Conservation (phyloP, 2,888 invertebrate genomes). For the Drosophila anomelani region DNA sequence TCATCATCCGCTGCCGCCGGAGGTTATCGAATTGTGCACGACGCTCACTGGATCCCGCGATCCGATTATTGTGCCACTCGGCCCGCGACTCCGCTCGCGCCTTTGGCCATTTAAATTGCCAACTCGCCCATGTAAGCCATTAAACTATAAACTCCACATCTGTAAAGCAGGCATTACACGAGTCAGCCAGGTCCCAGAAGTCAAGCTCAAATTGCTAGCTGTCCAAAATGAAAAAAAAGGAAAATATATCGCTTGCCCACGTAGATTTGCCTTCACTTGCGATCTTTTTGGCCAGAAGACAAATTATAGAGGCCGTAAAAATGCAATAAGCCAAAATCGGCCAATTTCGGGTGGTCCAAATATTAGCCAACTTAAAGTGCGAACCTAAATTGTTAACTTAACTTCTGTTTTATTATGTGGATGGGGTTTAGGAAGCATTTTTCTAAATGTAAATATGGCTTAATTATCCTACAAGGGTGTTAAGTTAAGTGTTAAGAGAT, state of each 20-base stretch:
- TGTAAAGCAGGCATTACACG: slow-evolving; percentile 40
- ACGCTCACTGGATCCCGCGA: slow-evolving; percentile 14
- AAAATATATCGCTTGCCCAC: slow-evolving; percentile 14
- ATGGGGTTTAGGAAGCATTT: background rate
- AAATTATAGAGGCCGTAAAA: slow-evolving; percentile 66
- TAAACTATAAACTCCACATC: slow-evolving; percentile 48
- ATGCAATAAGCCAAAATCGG: slow-evolving; percentile 45
- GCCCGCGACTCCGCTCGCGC: slow-evolving; percentile 17
- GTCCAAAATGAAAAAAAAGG: slow-evolving; percentile 18
- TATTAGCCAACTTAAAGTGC: slow-evolving; percentile 68
- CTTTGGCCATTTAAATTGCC: slow-evolving; percentile 61
- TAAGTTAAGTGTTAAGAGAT: background rate
- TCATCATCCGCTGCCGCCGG: slow-evolving; percentile 46
- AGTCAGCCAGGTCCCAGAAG: slow-evolving; percentile 32
- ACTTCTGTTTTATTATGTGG: slow-evolving; percentile 30
- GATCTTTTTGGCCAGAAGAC: slow-evolving; percentile 44
- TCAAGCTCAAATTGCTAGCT: slow-evolving; percentile 66
- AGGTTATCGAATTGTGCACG: slow-evolving; percentile 52
- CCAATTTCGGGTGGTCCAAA: slow-evolving; percentile 43
- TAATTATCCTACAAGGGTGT: background rate
- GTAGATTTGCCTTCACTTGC: slow-evolving; percentile 42
- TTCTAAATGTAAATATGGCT: background rate
- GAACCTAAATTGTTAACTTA: slow-evolving; percentile 52
- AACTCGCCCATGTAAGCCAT: slow-evolving; percentile 41
- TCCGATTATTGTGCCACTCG: slow-evolving; percentile 40